Evolutionary conservation across 2,113 vertebrate genomes (phyloP), one percentile per base, ranked within the genome.

Genomic region (Leptobrachium ailaonicum): DNA sequence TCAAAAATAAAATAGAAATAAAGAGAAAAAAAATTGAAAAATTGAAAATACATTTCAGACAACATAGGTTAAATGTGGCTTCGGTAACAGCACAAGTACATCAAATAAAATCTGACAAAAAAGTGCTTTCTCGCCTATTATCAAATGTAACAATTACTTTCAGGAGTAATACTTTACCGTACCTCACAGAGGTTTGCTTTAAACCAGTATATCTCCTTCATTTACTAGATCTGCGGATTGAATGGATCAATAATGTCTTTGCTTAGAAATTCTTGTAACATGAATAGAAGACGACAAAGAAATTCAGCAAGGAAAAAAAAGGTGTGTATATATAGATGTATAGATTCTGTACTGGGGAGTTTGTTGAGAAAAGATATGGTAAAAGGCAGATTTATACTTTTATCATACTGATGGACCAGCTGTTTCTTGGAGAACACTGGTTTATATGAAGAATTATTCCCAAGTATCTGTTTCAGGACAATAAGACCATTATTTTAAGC

Each of bases 381-480:
- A 75, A 86, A 86, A 89, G 85, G 86, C 83, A 85, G 80, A 85
- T 80, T 82, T 85, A 84, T 79, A 86, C 68, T 75, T 45, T 80
- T 82, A 80, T 60, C 73, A 83, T 7, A 50, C 66, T 67, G 1
- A 32, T 7, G 80, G 42, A 66, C 66, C 84, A 74, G 82, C 63
- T 69, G 41, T 41, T 80, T 32, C 20, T 68, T 4, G 66, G 73
- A 72, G 41, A 76, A 87, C 83, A 63, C 83, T 77, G 77, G 78
- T 80, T 82, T 82, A 14, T 32, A 62, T 85, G 77, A 76, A 41
- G 20, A 8, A 44, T 40, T 83, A 70, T 66, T 75, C 41, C 6
- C 70, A 85, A 78, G 83, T 45, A 79, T 75, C 80, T 58, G 79
- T 84, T 85, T 76, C 43, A 44, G 58, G 60, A 74, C 78, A 58